These are phyloP conservation scores for Ceratotherium simum DNA, from an alignment of 2,113 vertebrate genomes.

Conservation along the genomic window DNA sequence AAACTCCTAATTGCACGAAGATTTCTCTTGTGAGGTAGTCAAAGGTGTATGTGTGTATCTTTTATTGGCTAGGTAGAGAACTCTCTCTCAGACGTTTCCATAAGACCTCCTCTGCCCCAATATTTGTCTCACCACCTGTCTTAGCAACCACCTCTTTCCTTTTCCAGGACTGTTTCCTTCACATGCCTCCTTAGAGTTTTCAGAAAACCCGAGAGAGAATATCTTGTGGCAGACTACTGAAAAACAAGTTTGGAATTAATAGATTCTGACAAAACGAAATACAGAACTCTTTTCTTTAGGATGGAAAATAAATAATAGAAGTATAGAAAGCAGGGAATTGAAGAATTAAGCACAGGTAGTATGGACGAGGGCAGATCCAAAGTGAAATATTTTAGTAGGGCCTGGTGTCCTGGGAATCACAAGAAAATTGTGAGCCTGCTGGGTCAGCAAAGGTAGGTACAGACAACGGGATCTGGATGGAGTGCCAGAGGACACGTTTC, in stretches of 20 bases:
- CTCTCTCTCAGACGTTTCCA: neutral
- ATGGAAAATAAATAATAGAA: neutral
- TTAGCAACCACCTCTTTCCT: neutral
- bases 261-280: neutral
- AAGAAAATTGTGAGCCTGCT: neutral
- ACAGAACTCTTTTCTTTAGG: neutral
- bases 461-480: accelerated
- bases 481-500: neutral
- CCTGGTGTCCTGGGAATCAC: neutral
- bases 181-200: neutral
- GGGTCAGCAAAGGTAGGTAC: neutral
- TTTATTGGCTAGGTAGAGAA: neutral
- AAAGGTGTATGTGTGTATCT: accelerated
- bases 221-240: neutral
- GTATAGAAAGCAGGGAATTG: accelerated
- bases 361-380: neutral
- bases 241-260: neutral
- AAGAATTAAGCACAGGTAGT: neutral
- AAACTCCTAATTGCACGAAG: neutral
- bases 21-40: neutral
- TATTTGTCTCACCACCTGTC: neutral
- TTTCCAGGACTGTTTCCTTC: neutral
- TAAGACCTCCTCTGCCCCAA: neutral
- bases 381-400: neutral
- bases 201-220: neutral